phyloP scores from a whole-genome alignment of 2,888 invertebrate species.

The Smittia aterrima region DNA sequence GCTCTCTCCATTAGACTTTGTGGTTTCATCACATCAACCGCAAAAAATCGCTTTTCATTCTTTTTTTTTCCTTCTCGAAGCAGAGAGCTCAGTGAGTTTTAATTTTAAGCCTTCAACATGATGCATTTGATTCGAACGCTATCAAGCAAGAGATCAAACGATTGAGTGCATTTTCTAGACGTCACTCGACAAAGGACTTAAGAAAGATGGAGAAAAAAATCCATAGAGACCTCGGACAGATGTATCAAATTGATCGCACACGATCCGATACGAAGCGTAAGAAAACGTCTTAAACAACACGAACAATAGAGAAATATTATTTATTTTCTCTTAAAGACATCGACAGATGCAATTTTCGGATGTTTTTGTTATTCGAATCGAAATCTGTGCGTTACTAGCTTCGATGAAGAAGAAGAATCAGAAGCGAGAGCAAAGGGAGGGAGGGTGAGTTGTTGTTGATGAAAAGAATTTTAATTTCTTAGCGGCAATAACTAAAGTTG shows the following conservation, averaged over 20 bases:
- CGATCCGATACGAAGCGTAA: conserved; percentile 16
- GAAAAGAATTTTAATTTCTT: conserved; percentile 10
- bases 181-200: conserved; percentile 14
- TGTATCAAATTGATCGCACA: conserved; percentile 39
- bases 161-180: neutral
- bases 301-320: conserved; percentile 18
- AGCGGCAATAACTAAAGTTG: neutral
- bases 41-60: conserved; percentile 19
- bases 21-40: conserved; percentile 11
- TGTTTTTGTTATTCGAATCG: conserved; percentile 15
- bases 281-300: neutral
- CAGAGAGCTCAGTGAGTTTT: neutral
- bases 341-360: conserved; percentile 33
- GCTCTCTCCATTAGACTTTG: neutral
- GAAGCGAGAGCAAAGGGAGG: neutral
- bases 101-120: neutral
- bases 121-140: conserved; percentile 1
- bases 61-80: neutral
- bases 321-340: conserved; percentile 29
- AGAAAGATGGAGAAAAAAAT: neutral
- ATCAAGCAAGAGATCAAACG: conserved; percentile 3
- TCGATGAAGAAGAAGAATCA: neutral
- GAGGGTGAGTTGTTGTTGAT: conserved; percentile 9
- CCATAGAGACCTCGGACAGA: conserved; percentile 16
- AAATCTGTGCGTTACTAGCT: conserved; percentile 20